Percentiles rank a stretch among this genome's conserved stretches.
These are phyloP conservation scores for Botrylloides violaceus DNA, from an alignment of 23 tunicate species.

Conservation along the genomic window DNA sequence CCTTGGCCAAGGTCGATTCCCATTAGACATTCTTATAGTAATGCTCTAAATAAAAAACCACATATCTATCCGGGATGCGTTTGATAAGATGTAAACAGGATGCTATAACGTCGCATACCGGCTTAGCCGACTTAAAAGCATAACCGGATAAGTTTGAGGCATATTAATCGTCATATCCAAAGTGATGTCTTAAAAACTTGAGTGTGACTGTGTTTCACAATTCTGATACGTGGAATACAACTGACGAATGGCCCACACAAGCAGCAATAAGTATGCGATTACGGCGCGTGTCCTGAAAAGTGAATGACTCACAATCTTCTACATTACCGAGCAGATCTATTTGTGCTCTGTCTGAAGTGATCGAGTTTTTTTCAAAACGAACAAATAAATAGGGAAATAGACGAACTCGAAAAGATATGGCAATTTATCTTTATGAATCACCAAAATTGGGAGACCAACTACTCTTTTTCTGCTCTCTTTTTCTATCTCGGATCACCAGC, in stretches of 20 bases:
- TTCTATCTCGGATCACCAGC: neutral
- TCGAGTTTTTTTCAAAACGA: neutral
- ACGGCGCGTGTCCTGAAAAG: neutral
- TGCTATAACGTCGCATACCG: too few relatives aligned
- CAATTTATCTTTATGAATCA: slow-evolving; percentile 1
- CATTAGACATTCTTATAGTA: too few relatives aligned
- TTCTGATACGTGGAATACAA: neutral
- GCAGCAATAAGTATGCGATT: neutral
- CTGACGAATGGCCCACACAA: slow-evolving; percentile 4
- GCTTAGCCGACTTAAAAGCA: too few relatives aligned
- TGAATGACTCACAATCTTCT: neutral
- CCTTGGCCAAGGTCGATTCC: too few relatives aligned
- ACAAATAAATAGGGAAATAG: neutral
- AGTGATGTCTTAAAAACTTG: too few relatives aligned
- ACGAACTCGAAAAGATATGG: neutral
- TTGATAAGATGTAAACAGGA: too few relatives aligned
- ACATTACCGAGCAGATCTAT: neutral
- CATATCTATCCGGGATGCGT: too few relatives aligned
- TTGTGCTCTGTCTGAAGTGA: neutral
- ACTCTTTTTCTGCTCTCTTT: neutral
- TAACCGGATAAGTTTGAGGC: too few relatives aligned
- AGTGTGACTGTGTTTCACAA: neutral
- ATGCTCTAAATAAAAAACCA: too few relatives aligned
- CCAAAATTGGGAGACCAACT: neutral
- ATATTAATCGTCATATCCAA: too few relatives aligned